Evolutionary conservation across 2,888 invertebrate species (phyloP).

Genomic region (Silvanus unidentatus): DNA sequence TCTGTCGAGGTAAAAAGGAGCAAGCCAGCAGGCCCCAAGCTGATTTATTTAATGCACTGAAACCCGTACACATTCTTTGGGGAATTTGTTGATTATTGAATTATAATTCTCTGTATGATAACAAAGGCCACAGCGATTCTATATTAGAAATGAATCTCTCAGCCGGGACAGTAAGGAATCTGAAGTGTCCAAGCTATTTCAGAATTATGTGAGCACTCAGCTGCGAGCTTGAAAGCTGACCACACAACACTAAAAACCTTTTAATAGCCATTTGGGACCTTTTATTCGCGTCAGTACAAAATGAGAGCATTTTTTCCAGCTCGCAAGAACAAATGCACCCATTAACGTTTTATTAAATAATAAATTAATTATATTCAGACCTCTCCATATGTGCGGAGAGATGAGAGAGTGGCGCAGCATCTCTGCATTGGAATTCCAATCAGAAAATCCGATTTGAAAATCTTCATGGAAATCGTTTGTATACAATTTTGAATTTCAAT

Average conservation of each 20-base stretch:
- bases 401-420: too few relatives aligned
- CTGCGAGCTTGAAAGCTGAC: conserved; percentile 14
- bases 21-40: too few relatives aligned
- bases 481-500: too few relatives aligned
- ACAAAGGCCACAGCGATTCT: background rate
- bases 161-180: conserved; percentile 6
- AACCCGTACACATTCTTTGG: too few relatives aligned
- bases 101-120: background rate
- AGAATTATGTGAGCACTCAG: conserved; percentile 15
- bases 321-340: background rate
- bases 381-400: too few relatives aligned
- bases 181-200: conserved; percentile 15
- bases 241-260: conserved; percentile 28
- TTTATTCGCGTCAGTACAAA: conserved; percentile 4
- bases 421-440: too few relatives aligned
- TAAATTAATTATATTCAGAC: background rate
- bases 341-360: background rate
- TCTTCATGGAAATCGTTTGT: background rate
- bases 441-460: conserved; percentile 12
- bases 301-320: background rate
- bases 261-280: conserved; percentile 25
- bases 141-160: conserved; percentile 3
- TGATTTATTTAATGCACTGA: too few relatives aligned
- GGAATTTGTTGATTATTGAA: background rate
- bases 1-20: too few relatives aligned